These are phyloP conservation scores for Priocnemis perturbator DNA, from an alignment of 2,888 invertebrate genomes.

Conservation along the genomic window DNA sequence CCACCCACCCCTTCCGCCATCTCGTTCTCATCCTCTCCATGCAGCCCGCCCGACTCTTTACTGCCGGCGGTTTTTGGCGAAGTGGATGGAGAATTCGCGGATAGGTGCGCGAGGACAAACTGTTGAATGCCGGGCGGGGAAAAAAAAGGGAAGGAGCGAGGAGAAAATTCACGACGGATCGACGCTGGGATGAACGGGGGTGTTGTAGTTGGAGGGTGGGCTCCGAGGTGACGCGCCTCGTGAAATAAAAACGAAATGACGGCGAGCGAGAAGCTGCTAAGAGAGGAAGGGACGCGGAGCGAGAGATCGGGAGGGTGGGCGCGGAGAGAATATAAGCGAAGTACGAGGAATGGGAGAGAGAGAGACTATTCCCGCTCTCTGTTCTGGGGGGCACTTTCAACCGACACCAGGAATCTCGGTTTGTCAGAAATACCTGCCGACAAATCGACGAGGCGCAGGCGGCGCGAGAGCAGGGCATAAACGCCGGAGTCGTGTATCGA, in stretches of 20 bases:
- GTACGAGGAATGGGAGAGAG: no score
- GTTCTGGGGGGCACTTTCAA: slow-evolving; percentile 49
- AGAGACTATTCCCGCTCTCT: no score
- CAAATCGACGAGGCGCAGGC: slow-evolving; percentile 13
- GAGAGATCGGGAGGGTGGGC: slow-evolving; percentile 20
- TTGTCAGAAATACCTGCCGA: slow-evolving; percentile 33
- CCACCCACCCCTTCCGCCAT: neutral
- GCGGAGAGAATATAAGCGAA: no score
- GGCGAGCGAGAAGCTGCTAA: slow-evolving; percentile 9
- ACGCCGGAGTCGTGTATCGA: neutral
- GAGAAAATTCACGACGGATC: slow-evolving; percentile 31
- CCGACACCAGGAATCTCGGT: slow-evolving; percentile 39
- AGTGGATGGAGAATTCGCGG: slow-evolving; percentile 31
- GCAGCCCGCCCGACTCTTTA: slow-evolving; percentile 5
- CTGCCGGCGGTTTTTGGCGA: slow-evolving; percentile 39
- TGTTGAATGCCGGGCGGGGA: slow-evolving; percentile 55
- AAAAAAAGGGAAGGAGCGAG: slow-evolving; percentile 24
- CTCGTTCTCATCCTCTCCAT: slow-evolving; percentile 16
- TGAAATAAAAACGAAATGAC: slow-evolving; percentile 30
- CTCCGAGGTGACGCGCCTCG: slow-evolving; percentile 33
- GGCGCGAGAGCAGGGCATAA: neutral
- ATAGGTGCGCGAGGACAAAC: slow-evolving; percentile 55
- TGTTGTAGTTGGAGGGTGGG: slow-evolving; percentile 15
- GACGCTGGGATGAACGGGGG: no score
- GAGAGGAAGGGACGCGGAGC: slow-evolving; percentile 2